Base-by-base conservation (phyloP, 2,888 invertebrate genomes). In the Tenodera sinensis region DNA sequence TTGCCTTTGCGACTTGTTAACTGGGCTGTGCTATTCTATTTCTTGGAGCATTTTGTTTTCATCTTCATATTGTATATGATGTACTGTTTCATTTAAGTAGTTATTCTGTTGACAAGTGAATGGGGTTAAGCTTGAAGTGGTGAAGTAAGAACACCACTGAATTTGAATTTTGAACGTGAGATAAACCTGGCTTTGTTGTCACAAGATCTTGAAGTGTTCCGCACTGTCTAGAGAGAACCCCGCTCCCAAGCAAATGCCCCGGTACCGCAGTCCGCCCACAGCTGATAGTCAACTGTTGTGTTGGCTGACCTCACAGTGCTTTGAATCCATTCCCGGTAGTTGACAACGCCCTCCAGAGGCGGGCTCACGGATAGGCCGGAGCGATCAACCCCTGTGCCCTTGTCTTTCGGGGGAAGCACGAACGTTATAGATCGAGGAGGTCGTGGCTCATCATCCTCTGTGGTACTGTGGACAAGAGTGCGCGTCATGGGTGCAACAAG, bases 281-380 rank as follows among this genome's bases (percentile, higher is more conserved):
- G 54, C 54, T 71, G 54, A 71, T 86, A 25, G 4, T 71, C 54
- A 25, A 71, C 25, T 71, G 54, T 71, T 47, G 54, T 47, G 54
- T 25, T 83, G 82, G n/a, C 90, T 90, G 83, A 90, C 90, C 90
- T 90, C 90, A 83, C 90, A 54, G 87, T 84, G 30, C 84, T 82
- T 82, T 88, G 82, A 92, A 94, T 94, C 95, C 95, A 95, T 92
- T 94, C 94, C 92, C 94, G 94, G 93, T 95, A 95, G 93, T 95
- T 94, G 93, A 95, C 93, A 91, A 94, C 93, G 92, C 95, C 95
- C 92, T 94, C 94, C 92, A 94, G 93, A 89, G 95, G 94, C 92
- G 94, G 93, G 92, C 94, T 94, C 92, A 95, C 93, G 92, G 95
- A 95, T 92, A 94, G 94, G 92, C 94, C 95, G 92, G 93, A 93